Evolutionary conservation across 2,888 invertebrate genomes (phyloP).

Genomic region (Pseudanteris insignis): DNA sequence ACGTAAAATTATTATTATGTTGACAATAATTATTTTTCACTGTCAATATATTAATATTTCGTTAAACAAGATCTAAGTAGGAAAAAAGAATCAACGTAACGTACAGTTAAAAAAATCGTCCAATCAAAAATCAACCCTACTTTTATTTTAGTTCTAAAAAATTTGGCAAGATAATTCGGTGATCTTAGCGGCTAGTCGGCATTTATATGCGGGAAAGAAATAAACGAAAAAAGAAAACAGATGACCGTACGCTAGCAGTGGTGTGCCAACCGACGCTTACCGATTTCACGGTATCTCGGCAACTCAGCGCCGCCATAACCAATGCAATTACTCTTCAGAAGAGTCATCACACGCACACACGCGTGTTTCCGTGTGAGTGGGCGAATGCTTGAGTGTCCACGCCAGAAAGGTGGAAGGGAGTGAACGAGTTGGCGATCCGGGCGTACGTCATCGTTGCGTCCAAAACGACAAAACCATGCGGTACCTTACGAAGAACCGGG

Average conservation of each 20-base stretch:
- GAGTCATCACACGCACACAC: conserved; percentile 19
- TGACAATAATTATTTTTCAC: no score
- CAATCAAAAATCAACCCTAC: no score
- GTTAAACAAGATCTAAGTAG: no score
- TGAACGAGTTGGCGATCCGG: conserved; percentile 7
- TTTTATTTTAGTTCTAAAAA: neutral
- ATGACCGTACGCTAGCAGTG: conserved; percentile 23
- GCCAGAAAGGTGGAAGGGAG: conserved; percentile 25
- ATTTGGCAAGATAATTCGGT: conserved; percentile 25
- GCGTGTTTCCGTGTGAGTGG: neutral
- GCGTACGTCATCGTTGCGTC: no score
- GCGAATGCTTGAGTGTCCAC: neutral
- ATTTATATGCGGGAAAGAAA: conserved; percentile 7
- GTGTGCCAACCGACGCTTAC: conserved; percentile 32
- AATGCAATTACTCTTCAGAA: conserved; percentile 40
- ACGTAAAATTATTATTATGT: no score
- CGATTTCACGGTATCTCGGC: conserved; percentile 44
- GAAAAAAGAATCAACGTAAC: no score
- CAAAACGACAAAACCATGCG: no score
- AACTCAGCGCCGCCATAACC: conserved; percentile 44
- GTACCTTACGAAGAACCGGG: no score
- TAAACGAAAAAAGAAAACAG: conserved; percentile 21
- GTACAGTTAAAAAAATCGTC: no score
- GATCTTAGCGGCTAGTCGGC: conserved; percentile 27
- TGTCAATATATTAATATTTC: no score